These are phyloP conservation scores for Micromussa lordhowensis DNA, from an alignment of 92 coral and sea anemone genomes.

Conservation along the genomic window DNA sequence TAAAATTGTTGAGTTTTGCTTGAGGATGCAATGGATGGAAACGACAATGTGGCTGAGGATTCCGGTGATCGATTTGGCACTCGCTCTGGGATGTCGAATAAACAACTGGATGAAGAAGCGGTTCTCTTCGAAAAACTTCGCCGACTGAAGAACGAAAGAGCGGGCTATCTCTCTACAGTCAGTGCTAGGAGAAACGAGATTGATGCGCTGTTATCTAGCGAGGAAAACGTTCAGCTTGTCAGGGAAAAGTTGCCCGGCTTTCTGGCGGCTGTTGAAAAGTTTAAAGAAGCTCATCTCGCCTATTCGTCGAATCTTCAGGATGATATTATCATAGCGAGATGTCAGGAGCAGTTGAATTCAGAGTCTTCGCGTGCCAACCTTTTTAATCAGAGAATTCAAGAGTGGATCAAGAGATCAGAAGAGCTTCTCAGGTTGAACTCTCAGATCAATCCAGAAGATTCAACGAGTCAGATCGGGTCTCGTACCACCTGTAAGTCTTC, in stretches of 20 bases:
- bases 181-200: slow-evolving; percentile 34
- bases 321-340: slow-evolving; percentile 9
- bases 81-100: neutral
- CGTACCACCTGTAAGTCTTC: slow-evolving; percentile 17
- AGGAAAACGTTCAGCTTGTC: slow-evolving; percentile 26
- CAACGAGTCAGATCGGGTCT: slow-evolving; percentile 28
- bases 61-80: neutral
- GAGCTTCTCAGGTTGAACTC: slow-evolving; percentile 1
- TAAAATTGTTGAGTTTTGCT: neutral
- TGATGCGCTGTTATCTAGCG: slow-evolving; percentile 15
- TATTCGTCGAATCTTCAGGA: slow-evolving; percentile 20
- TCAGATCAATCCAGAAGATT: slow-evolving; percentile 30
- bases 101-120: neutral
- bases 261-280: slow-evolving; percentile 23
- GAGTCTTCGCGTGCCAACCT: slow-evolving; percentile 11
- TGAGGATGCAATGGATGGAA: neutral
- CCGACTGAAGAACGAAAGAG: slow-evolving; percentile 13
- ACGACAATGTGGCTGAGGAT: neutral
- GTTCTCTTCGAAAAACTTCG: slow-evolving; percentile 30
- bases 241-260: slow-evolving; percentile 33
- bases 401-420: slow-evolving; percentile 27
- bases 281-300: slow-evolving; percentile 30
- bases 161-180: slow-evolving; percentile 37
- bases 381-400: neutral
- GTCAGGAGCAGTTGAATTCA: slow-evolving; percentile 17